These are phyloP conservation scores for Nothocercus nigrocapillus DNA, from an alignment of 2,113 vertebrate genomes.

Conservation along the genomic window DNA sequence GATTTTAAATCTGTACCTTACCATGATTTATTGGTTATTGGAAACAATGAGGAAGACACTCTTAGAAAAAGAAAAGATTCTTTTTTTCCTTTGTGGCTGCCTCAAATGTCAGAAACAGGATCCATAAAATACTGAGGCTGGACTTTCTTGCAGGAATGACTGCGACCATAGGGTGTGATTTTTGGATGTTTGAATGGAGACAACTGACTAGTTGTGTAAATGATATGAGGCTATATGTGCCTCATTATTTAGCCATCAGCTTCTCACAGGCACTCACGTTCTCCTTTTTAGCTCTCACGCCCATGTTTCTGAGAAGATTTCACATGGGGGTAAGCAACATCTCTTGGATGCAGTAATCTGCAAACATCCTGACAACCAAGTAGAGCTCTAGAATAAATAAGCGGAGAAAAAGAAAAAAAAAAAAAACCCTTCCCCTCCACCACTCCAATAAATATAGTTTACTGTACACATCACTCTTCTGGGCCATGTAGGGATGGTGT, in stretches of 20 bases:
- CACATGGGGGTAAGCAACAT: slow-evolving; percentile 20
- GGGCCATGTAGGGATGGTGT: slow-evolving; percentile 69
- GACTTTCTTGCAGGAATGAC: background rate
- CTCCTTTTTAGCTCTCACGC: background rate
- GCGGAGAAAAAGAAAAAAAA: background rate
- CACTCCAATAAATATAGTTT: slow-evolving; percentile 70
- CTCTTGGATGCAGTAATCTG: slow-evolving; percentile 21
- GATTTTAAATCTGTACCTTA: background rate
- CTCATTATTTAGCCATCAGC: background rate
- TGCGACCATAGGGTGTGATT: background rate
- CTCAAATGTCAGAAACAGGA: background rate
- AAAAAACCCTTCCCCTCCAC: slow-evolving; percentile 26
- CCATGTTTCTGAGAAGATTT: background rate
- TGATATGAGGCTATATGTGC: background rate
- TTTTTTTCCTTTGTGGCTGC: background rate
- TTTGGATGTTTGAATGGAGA: background rate
- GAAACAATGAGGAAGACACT: background rate
- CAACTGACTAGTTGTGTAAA: background rate
- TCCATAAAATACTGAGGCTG: background rate
- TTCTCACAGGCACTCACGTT: background rate
- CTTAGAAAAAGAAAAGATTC: rapidly evolving
- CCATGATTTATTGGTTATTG: background rate
- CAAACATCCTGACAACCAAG: slow-evolving; percentile 63
- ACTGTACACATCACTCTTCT: slow-evolving; percentile 73
- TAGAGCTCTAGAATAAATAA: slow-evolving; percentile 72